phyloP scores from a whole-genome alignment of 2,888 invertebrate genomes.

The Microplitis manilae region DNA sequence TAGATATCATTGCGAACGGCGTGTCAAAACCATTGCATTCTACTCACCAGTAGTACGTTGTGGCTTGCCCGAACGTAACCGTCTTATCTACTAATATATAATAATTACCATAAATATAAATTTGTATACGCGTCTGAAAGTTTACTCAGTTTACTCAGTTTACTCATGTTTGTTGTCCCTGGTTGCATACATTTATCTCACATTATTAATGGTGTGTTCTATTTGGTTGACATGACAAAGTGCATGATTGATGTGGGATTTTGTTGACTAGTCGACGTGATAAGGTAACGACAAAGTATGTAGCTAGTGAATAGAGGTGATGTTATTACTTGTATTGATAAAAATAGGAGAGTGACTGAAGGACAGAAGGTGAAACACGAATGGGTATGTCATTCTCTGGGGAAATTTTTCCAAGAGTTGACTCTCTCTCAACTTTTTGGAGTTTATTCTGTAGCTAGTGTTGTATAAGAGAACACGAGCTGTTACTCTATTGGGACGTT shows the following conservation, averaged over 20 bases:
- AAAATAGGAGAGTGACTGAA: background rate
- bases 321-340: background rate
- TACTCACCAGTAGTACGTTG: conserved; percentile 63
- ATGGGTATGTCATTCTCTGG: conserved; percentile 16
- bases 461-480: conserved; percentile 13
- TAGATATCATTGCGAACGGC: conserved; percentile 57
- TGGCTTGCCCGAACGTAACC: conserved; percentile 56
- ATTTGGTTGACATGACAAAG: too few species aligned
- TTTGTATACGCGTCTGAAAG: background rate
- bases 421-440: conserved; percentile 19
- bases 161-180: too few species aligned
- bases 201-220: too few species aligned
- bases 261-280: background rate
- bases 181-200: too few species aligned
- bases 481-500: conserved; percentile 27
- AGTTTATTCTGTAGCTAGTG: conserved; percentile 17
- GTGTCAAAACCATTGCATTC: conserved; percentile 67
- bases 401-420: conserved; percentile 33
- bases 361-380: background rate
- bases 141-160: background rate
- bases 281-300: background rate
- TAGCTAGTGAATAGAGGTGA: background rate
- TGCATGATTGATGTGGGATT: background rate
- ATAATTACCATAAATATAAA: background rate
- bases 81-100: conserved; percentile 6